Evolutionary conservation across 2,888 invertebrate genomes (phyloP).

Genomic region (Pardosa pseudoannulata): DNA sequence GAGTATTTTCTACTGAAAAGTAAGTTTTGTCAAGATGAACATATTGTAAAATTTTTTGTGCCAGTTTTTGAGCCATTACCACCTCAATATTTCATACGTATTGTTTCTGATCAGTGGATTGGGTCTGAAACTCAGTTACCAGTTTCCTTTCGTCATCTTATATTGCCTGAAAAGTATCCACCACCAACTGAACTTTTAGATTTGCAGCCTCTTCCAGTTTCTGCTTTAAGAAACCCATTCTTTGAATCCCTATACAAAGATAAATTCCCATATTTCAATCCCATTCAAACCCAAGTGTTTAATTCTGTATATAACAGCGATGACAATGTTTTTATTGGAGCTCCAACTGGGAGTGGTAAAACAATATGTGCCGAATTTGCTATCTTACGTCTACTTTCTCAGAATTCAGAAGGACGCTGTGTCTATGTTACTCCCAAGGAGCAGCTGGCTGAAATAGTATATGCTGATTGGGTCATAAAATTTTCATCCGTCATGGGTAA

Average conservation of each 20-base stretch:
- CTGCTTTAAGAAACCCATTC: constrained; percentile 87
- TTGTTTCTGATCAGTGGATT: constrained; percentile 81
- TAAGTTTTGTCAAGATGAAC: constrained; percentile 95
- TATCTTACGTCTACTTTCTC: constrained; percentile 89
- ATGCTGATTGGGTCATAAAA: constrained; percentile 93
- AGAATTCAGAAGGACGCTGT: constrained; percentile 84
- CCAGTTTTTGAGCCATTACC: constrained; percentile 99
- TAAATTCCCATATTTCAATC: constrained; percentile 95
- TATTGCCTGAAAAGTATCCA: constrained; percentile 97
- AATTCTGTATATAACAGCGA: constrained; percentile 98
- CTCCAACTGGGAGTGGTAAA: constrained; percentile 91
- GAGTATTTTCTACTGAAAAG: constrained; percentile 95
- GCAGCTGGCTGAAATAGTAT: constrained; percentile 89
- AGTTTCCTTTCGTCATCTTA: constrained; percentile 96
- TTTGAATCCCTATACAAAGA: constrained; percentile 91
- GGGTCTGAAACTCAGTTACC: constrained; percentile 96
- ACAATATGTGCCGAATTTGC: constrained; percentile 98
- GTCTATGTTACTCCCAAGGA: constrained; percentile 97
- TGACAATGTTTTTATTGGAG: constrained; percentile 97
- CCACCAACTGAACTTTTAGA: constrained; percentile 98
- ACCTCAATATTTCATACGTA: constrained; percentile 94
- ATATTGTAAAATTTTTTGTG: constrained; percentile 97
- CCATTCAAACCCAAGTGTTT: constrained; percentile 99
- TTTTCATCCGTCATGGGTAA: constrained; percentile 86
- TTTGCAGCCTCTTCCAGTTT: constrained; percentile 92